Base-by-base conservation (phyloP, 64 coral and sea anemone species). In the Acropora tenuis region DNA sequence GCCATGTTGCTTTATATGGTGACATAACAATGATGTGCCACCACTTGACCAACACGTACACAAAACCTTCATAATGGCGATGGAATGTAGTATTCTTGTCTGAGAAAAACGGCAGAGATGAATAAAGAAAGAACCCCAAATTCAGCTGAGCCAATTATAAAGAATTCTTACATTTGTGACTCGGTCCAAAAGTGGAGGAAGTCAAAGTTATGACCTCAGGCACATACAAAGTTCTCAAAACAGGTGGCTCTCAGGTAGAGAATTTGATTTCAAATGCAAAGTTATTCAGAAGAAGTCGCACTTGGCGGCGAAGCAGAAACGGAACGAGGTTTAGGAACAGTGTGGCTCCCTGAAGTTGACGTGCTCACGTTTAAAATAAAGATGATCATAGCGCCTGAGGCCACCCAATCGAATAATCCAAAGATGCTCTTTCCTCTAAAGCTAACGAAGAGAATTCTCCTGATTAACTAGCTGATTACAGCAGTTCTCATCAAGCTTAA, bases 241-340 rank as follows among this genome's bases (percentile, higher is more conserved):
- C 76, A 16, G 76, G 61, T 41, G 91, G 91, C 6, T 13, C 30
- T 30, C 30, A 30, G 30, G 30, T 30, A 30, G 30, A 30, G 30
- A 30, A 30, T 30, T 30, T 30, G 30, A 30, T 30, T 30, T 92
- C 90, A 1, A 61, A 86, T 20, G 30, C 41, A 9, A 50, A 6
- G 59, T 87, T 49, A 79, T n/a, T 15, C 16, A 58, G 10, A 45
- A 10, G 73, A 75, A 43, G 73, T 75, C 18, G 8, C 10, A 74
- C 18, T 74, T 89, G 52, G 19, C 12, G 43, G 18, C 46, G 19
- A 59, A 80, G 41, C 6, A 19, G 18, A 88, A 46, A 18, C 16
- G 43, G 90, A 92, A 45, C 84, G 75, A 18, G 90, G 84, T 8
- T 19, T 92, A 44, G 90, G 90, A 74, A 66, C 83, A 2, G 79